Evolutionary conservation across 2,113 vertebrate species (phyloP).

Genomic region (Psilopogon haemacephalus): DNA sequence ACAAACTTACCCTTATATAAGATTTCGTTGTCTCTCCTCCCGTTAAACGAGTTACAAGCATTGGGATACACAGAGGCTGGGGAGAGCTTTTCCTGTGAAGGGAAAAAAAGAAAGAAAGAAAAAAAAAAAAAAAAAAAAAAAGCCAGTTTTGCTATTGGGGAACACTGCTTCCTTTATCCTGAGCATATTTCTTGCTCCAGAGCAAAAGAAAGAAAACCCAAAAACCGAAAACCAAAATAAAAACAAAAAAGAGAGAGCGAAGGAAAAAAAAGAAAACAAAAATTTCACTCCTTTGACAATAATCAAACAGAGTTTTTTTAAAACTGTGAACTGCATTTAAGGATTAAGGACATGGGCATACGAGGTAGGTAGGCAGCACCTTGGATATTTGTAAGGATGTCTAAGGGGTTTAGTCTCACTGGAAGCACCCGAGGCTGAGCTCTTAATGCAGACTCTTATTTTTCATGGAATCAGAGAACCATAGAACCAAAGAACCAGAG

Average conservation of each 20-base stretch:
- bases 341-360: neutral
- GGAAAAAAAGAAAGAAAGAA: neutral
- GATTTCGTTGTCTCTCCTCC: neutral
- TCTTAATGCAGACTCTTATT: neutral
- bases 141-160: neutral
- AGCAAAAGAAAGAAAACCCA: neutral
- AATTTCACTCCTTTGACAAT: neutral
- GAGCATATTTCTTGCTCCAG: neutral
- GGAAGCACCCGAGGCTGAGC: neutral
- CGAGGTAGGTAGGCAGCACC: neutral
- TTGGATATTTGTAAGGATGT: neutral
- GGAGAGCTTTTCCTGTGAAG: neutral
- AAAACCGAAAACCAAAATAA: no score
- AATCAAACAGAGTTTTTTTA: neutral
- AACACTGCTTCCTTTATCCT: neutral
- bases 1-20: slow-evolving; percentile 26
- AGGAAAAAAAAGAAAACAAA: neutral
- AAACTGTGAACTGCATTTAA: neutral
- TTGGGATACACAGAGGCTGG: neutral
- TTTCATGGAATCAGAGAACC: no score
- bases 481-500: no score
- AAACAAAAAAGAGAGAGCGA: neutral
- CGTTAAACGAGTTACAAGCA: neutral
- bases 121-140: neutral
- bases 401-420: neutral